These are phyloP conservation scores for Caenorhabditis sp. DNA, from an alignment of 2,888 invertebrate genomes.

Conservation along the genomic window DNA sequence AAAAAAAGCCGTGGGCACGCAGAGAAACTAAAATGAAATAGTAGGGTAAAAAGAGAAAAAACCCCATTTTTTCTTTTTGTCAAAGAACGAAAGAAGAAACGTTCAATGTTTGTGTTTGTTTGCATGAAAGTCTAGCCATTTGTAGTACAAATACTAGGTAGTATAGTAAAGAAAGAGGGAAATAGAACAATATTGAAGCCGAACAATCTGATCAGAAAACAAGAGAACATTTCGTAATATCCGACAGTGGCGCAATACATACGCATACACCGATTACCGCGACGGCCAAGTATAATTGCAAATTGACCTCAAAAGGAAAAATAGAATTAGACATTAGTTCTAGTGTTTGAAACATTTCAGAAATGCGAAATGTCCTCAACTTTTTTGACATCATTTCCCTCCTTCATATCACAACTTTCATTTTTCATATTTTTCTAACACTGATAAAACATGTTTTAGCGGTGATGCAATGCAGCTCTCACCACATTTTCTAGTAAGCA, in stretches of 20 bases:
- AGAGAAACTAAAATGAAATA: conserved; percentile 1
- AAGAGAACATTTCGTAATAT: conserved; percentile 23
- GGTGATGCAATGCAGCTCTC: too few relatives aligned
- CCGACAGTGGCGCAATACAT: not conserved
- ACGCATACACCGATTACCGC: not conserved
- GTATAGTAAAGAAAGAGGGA: not conserved
- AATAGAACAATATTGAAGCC: not conserved
- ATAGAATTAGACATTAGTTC: not conserved
- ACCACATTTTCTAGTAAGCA: too few relatives aligned
- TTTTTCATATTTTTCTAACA: too few relatives aligned
- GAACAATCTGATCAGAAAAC: conserved; percentile 1
- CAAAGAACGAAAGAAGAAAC: not conserved
- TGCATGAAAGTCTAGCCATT: conserved; percentile 12
- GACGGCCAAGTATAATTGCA: not conserved
- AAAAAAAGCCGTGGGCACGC: not conserved
- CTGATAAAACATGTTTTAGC: too few relatives aligned
- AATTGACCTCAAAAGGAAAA: conserved; percentile 25
- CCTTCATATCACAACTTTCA: too few relatives aligned
- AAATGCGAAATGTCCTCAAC: too few relatives aligned
- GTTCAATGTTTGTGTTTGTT: conserved; percentile 6
- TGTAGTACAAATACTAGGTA: not conserved
- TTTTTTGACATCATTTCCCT: too few relatives aligned
- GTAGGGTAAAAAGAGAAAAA: not conserved
- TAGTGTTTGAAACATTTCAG: too few relatives aligned
- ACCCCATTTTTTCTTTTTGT: not conserved